Percentiles rank a stretch among this genome's conserved stretches.
Conservation (phyloP, 2,797 vertebrate genomes). For the Helarctos malayanus region DNA sequence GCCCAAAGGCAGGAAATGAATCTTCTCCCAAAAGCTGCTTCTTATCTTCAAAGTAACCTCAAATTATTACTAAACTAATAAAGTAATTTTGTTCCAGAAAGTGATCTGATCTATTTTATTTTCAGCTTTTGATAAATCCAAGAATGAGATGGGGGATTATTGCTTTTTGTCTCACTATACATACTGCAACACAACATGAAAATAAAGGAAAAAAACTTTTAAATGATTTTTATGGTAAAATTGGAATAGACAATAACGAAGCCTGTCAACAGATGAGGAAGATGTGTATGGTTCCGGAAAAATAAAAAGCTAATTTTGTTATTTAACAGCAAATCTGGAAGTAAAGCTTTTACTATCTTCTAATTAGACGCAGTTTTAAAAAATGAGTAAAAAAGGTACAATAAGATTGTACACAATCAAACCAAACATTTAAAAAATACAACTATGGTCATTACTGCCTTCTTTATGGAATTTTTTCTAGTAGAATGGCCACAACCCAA, state of each 20-base stretch:
- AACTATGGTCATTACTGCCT: conserved; percentile 43
- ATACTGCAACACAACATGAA: conserved; percentile 80
- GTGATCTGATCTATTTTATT: conserved; percentile 85
- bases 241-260: conserved; percentile 57
- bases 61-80: conserved; percentile 96
- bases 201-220: conserved; percentile 77
- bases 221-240: conserved; percentile 72
- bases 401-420: not conserved
- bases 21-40: conserved; percentile 92
- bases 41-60: conserved; percentile 94
- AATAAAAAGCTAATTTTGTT: conserved; percentile 57
- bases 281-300: conserved; percentile 40
- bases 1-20: conserved; percentile 97
- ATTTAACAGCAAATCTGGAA: conserved; percentile 63
- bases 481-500: conserved; percentile 28
- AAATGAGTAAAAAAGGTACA: conserved; percentile 44
- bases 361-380: conserved; percentile 51
- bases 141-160: conserved; percentile 87
- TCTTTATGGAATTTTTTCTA: conserved; percentile 44
- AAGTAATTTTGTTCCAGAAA: conserved; percentile 95
- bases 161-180: conserved; percentile 86
- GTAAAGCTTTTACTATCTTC: conserved; percentile 60
- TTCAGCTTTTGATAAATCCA: conserved; percentile 87
- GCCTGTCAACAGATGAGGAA: conserved; percentile 49
- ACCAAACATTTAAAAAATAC: conserved; percentile 41